Evolutionary conservation across 2,888 invertebrate genomes (phyloP).

Genomic region (Patella pellucida): DNA sequence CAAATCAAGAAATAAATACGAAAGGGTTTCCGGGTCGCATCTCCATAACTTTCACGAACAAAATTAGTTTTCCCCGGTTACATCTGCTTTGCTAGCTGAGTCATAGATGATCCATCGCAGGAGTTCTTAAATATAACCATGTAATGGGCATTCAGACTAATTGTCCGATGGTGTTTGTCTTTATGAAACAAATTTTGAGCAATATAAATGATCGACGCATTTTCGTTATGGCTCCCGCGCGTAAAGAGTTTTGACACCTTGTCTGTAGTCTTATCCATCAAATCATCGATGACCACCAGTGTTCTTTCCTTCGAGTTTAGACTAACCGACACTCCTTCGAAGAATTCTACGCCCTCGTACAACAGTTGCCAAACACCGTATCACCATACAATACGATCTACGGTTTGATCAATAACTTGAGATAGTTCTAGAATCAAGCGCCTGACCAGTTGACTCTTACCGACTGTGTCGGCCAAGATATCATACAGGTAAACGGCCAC

Average conservation of each 20-base stretch:
- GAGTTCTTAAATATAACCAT: neutral
- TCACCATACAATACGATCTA: slow-evolving; percentile 8
- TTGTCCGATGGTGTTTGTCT: slow-evolving; percentile 15
- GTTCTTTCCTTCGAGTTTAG: neutral
- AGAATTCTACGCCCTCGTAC: slow-evolving; percentile 8
- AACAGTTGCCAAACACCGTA: slow-evolving; percentile 20
- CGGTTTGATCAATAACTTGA: too few species aligned
- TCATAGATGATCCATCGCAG: neutral
- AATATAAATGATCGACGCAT: neutral
- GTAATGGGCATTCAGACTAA: slow-evolving; percentile 20
- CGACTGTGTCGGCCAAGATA: too few species aligned
- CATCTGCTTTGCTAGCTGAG: slow-evolving; percentile 18
- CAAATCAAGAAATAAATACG: too few species aligned
- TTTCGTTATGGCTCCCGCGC: slow-evolving; percentile 14
- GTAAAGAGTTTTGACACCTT: slow-evolving; percentile 17
- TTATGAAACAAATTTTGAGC: slow-evolving; percentile 18
- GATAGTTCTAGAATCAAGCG: too few species aligned
- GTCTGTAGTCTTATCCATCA: slow-evolving; percentile 20
- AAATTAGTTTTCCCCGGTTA: too few species aligned
- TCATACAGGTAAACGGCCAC: too few species aligned
- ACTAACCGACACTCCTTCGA: slow-evolving; percentile 13
- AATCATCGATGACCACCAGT: slow-evolving; percentile 9
- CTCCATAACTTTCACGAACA: too few species aligned
- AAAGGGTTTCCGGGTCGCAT: too few species aligned
- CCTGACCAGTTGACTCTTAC: too few species aligned